Percentiles rank a stretch among this genome's conserved stretches.
phyloP scores from a whole-genome alignment of 2,113 vertebrate species.

The Orcinus orca region DNA sequence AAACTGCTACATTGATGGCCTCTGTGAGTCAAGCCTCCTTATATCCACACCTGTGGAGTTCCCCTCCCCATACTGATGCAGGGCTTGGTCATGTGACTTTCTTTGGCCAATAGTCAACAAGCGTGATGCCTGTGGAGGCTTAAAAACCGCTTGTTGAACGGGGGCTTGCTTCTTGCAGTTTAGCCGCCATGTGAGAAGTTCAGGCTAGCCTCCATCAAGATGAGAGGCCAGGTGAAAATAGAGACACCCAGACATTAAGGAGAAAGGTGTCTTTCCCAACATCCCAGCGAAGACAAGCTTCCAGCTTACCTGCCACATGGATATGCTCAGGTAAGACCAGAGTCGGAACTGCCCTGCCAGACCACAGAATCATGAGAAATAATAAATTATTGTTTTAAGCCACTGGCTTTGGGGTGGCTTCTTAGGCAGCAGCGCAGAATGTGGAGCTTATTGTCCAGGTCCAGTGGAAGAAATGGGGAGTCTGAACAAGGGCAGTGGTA shows the following conservation, averaged over 20 bases:
- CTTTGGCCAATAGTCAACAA: background rate
- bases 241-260: background rate
- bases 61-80: background rate
- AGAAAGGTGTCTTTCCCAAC: background rate
- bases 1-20: background rate
- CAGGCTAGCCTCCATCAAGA: background rate
- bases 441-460: background rate
- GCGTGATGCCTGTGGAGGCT: accelerated
- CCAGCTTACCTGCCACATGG: background rate
- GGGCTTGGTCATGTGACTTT: background rate
- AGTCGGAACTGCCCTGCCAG: background rate
- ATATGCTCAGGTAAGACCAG: background rate
- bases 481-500: background rate
- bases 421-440: background rate
- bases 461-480: background rate
- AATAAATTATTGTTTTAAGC: background rate
- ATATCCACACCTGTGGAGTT: background rate
- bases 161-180: accelerated
- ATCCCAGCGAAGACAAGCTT: background rate
- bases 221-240: background rate
- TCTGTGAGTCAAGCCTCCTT: background rate
- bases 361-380: background rate
- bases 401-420: background rate
- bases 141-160: background rate
- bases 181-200: background rate